Base-by-base conservation (phyloP, 1,140 invertebrate species). In the Papilio dardanus region DNA sequence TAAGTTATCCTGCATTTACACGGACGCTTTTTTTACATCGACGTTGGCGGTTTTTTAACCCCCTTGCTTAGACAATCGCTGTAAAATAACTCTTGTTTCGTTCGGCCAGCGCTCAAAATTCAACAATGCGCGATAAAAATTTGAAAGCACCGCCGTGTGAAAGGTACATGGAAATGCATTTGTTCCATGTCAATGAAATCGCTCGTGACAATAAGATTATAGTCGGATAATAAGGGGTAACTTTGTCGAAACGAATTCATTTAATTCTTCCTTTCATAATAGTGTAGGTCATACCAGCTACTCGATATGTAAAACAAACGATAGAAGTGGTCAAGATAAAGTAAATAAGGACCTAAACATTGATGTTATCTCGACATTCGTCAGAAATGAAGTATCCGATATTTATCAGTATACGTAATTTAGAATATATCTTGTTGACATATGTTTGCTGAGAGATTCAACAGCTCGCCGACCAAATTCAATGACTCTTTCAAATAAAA, bases 351-450 rank as follows among this genome's bases (percentile, higher is more conserved):
- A 62, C 54, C 54, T 62, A 62, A 62, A 28, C 54, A 62, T 28
- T 62, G 54, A 62, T 62, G 24, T 62, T 62, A 62, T 62, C 54
- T 62, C 24, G 54, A 62, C 54, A 62, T 62, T 28, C 54, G 54
- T n/a, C 46, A n/a, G n/a, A n/a, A 28, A 14, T 62, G 54, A 62
- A 62, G 8, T 62, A 28, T 62, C 24, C 5, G 54, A 62, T 62
- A 62, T 14, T 28, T 62, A 62, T 62, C 54, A 28, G 24, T 14
- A 50, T 7, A 30, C 54, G 24, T 62, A 62, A 62, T 62, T 62
- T 62, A 28, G 24, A 14, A 62, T 62, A 14, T 62, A 62, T 0
- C 54, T 1, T 62, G 46, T 50, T 50, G 24, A 62, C 54, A 24
- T 24, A 24, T 62, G 24, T 28, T 62, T 14, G 54, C 12, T 10